A percentile compares a stretch with the other conserved stretches of the same genome.
Evolutionary conservation across 2,113 vertebrate genomes (phyloP).

Genomic region (Pionites leucogaster): DNA sequence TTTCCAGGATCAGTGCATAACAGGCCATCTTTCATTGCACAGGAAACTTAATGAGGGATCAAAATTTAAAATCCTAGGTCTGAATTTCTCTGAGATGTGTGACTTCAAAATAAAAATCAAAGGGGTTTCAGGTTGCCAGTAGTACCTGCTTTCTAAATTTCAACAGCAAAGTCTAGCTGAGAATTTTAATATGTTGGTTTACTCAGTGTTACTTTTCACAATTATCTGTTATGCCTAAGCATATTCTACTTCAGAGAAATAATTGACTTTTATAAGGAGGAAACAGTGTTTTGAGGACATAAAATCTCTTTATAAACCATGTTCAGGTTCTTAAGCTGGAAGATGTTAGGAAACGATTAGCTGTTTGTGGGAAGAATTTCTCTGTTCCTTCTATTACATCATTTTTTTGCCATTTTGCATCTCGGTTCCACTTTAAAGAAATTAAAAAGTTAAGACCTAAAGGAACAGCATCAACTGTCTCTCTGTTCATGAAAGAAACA

Average conservation of each 20-base stretch:
- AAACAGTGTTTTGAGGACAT: background rate
- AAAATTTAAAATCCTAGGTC: background rate
- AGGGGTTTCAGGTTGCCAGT: background rate
- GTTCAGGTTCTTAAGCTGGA: background rate
- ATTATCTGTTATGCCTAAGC: background rate
- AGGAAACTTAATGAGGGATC: background rate
- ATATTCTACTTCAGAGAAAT: background rate
- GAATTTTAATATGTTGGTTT: background rate
- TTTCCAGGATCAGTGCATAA: background rate
- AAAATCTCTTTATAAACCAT: background rate
- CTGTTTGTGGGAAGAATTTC: background rate
- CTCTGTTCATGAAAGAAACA: background rate
- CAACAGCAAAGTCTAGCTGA: background rate
- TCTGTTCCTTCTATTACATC: background rate
- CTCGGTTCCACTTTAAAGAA: background rate
- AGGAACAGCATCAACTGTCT: background rate
- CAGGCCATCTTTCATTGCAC: background rate
- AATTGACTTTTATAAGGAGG: background rate
- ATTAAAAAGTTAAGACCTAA: fast-evolving
- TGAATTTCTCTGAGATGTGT: background rate
- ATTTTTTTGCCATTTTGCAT: background rate
- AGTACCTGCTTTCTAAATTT: background rate
- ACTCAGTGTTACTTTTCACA: background rate
- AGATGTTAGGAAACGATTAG: background rate
- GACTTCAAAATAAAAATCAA: background rate